Evolutionary conservation across 64 coral and sea anemone species (phyloP), one percentile per base, ranked within the genome.

Genomic region (Anthopleura sola): DNA sequence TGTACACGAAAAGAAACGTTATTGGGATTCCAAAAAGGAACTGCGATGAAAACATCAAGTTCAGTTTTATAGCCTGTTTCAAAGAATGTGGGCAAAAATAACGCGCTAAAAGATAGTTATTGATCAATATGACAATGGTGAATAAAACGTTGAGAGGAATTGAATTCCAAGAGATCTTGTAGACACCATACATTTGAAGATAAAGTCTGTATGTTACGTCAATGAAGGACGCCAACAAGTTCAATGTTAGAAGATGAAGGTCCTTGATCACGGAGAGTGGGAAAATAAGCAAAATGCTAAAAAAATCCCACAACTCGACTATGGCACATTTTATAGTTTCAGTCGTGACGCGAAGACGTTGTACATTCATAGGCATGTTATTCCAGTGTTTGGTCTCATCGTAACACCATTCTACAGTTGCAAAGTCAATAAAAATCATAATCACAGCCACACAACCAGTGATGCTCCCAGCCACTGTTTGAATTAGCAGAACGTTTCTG

Each of bases 351-450:
- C 86, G 49, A 53, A 88, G 33, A 33, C 75, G 78, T 49, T 88
- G 87, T 36, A 89, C 57, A 8, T 74, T 12, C 46, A 16, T 28
- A 1, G 78, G 79, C 33, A 89, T 89, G n/a, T 39, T 17, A 36
- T 83, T 83, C 88, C 88, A 71, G 33, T 71, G 24, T n/a, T 7
- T 6, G 7, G 11, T 15, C 2, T 71, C 7, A 0, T 29, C 24
- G 17, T 85, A 91, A 78, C 93, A 95, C 1, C 91, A 71, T 84
- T 87, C 85, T 55, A 81, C 93, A 2, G 85, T 85, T 17, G 87
- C 88, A 7, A 91, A 91, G 49, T 95, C 85, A 37, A 95, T 18
- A 31, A 91, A 37, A 7, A 78, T 54, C 54, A 37, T 91, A 83
- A 37, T 84, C 20, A 81, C 79, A 34, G 81, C 85, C 0, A 91